Conservation (phyloP, 2,797 vertebrate species). For the Sebastes goodei region DNA sequence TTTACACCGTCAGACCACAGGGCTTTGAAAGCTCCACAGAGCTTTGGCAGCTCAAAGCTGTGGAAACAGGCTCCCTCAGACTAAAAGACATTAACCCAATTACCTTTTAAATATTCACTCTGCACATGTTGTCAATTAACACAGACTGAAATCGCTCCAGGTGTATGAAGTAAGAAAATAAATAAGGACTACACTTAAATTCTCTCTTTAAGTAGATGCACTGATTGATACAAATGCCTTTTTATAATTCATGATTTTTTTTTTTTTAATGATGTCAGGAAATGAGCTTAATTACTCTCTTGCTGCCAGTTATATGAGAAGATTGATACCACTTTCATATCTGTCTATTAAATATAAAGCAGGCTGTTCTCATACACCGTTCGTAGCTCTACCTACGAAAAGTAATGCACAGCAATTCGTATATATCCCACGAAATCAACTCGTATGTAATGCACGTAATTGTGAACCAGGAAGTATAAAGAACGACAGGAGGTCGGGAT, state of each 20-base stretch:
- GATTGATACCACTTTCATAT: background rate
- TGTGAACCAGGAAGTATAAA: too few species aligned
- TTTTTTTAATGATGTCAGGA: background rate
- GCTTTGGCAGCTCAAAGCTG: constrained; percentile 70
- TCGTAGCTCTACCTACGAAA: too few species aligned
- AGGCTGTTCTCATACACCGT: too few species aligned
- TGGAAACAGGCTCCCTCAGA: constrained; percentile 36
- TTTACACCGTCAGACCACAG: constrained; percentile 16
- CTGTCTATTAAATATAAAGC: background rate
- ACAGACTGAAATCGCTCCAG: constrained; percentile 22
- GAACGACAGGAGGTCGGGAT: too few species aligned
- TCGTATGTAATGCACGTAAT: too few species aligned
- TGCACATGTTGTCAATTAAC: constrained; percentile 65
- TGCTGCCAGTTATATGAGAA: background rate
- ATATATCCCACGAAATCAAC: too few species aligned
- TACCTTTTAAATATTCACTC: constrained; percentile 66
- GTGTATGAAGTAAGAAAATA: constrained; percentile 13
- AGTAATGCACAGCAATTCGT: too few species aligned
- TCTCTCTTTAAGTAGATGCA: background rate
- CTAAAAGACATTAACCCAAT: constrained; percentile 64
- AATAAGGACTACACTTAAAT: background rate
- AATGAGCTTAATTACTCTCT: background rate
- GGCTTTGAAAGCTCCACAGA: constrained; percentile 50
- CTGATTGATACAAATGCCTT: background rate
- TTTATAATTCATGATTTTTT: background rate